These are phyloP conservation scores for Apus apus DNA, from an alignment of 2,113 vertebrate species.

Conservation along the genomic window DNA sequence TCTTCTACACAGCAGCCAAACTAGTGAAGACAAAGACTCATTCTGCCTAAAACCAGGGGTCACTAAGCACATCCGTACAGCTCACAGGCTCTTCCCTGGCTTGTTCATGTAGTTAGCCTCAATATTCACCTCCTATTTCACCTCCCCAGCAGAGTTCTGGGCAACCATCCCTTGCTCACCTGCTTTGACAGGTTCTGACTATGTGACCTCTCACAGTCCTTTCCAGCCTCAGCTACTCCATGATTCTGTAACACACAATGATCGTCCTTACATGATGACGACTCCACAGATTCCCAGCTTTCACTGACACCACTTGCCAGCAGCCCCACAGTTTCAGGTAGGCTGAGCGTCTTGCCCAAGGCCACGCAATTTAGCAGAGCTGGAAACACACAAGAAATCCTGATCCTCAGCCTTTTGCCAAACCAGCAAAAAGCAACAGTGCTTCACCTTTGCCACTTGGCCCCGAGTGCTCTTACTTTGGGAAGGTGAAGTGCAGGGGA, in stretches of 20 bases:
- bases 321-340: accelerated
- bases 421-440: not conserved
- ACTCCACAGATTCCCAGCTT: not conserved
- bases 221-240: not conserved
- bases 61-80: not conserved
- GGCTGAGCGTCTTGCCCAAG: not conserved
- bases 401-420: not conserved
- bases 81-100: not conserved
- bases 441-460: not conserved
- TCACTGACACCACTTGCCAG: not conserved
- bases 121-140: no score
- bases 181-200: not conserved
- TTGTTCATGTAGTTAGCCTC: not conserved
- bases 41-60: not conserved
- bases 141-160: not conserved
- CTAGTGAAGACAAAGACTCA: not conserved
- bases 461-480: not conserved
- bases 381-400: not conserved
- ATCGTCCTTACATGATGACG: accelerated
- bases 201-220: not conserved
- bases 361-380: not conserved
- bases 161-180: not conserved
- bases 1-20: not conserved
- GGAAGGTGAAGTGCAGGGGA: accelerated
- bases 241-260: accelerated